phyloP scores from a whole-genome alignment of 2,113 vertebrate species.

The Albula glossodonta region DNA sequence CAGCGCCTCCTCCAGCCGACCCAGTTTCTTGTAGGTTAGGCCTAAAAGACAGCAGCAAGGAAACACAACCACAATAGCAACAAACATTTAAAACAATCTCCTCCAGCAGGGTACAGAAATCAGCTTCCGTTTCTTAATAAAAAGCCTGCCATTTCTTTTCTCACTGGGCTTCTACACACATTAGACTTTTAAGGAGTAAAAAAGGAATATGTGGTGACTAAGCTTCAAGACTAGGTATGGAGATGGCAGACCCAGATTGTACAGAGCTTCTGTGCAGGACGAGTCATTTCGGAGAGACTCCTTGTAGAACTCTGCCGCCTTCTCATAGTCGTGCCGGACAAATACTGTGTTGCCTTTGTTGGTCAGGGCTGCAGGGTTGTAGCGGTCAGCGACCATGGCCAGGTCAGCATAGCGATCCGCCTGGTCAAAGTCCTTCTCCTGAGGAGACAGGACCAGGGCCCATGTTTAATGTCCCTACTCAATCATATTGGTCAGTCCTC shows the following conservation, averaged over 20 bases:
- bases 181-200: too few relatives aligned
- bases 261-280: conserved; percentile 93
- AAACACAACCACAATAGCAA: neutral
- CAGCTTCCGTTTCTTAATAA: too few relatives aligned
- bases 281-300: conserved; percentile 95
- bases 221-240: neutral
- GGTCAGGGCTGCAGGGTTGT: conserved; percentile 90
- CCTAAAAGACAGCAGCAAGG: conserved; percentile 62
- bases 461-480: neutral
- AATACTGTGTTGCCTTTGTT: conserved; percentile 96
- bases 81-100: neutral
- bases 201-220: too few relatives aligned
- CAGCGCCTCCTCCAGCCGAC: conserved; percentile 83
- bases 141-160: too few relatives aligned
- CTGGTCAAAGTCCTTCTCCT: conserved; percentile 91
- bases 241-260: conserved; percentile 85
- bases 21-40: conserved; percentile 85
- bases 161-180: too few relatives aligned
- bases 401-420: conserved; percentile 90
- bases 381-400: conserved; percentile 89
- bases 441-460: conserved; percentile 7
- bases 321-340: conserved; percentile 84
- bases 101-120: neutral
- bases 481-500: neutral
- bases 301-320: conserved; percentile 92